A percentile compares a stretch with the other conserved stretches of the same genome.
Evolutionary conservation across 2,888 invertebrate species (phyloP).

Genomic region (Sphinx pinastri): DNA sequence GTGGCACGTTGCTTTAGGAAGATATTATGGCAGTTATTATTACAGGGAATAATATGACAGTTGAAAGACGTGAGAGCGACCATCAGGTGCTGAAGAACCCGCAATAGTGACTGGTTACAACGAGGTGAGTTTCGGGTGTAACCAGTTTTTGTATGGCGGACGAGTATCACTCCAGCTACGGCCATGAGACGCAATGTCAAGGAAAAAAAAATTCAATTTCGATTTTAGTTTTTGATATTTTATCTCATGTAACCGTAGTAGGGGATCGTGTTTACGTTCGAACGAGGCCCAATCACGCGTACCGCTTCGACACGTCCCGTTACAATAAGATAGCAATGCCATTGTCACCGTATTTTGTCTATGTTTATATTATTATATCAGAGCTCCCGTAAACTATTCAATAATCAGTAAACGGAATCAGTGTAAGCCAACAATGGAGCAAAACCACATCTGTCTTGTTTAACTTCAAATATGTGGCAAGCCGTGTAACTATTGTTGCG

Average conservation of each 20-base stretch:
- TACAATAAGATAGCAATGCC: constrained; percentile 63
- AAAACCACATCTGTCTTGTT: background rate
- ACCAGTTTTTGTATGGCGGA: too few species aligned
- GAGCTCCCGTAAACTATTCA: constrained; percentile 43
- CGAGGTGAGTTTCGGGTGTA: too few species aligned
- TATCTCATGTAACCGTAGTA: constrained; percentile 36
- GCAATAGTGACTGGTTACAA: too few species aligned
- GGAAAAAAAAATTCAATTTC: too few species aligned
- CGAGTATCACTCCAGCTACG: too few species aligned
- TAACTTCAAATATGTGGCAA: background rate
- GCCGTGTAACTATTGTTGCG: background rate
- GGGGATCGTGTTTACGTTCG: constrained; percentile 54
- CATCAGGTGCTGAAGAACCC: too few species aligned
- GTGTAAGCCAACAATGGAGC: constrained; percentile 18
- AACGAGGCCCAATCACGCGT: constrained; percentile 67
- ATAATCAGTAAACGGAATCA: constrained; percentile 30
- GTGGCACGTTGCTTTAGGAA: too few species aligned
- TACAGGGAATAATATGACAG: too few species aligned
- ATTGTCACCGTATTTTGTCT: constrained; percentile 63
- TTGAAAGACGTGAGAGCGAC: too few species aligned
- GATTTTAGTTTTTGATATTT: background rate
- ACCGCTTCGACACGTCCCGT: constrained; percentile 52
- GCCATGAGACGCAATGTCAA: too few species aligned
- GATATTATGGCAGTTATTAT: too few species aligned
- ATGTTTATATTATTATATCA: constrained; percentile 50